phyloP scores from a whole-genome alignment of 2,113 vertebrate genomes.

The Neolamprologus sp. region DNA sequence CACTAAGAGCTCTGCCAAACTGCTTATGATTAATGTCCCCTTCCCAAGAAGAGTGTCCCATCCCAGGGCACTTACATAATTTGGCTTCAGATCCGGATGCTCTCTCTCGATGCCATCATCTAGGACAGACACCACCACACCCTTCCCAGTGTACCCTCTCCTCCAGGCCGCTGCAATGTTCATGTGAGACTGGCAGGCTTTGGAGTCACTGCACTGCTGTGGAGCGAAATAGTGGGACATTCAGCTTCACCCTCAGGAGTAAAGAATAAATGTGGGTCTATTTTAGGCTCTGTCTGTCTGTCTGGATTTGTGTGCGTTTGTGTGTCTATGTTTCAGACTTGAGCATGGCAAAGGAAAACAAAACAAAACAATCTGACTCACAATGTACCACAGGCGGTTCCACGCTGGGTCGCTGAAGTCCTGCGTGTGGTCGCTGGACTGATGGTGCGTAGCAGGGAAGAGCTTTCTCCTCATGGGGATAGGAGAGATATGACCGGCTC shows the following conservation, averaged over 20 bases:
- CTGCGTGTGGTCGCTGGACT: slow-evolving; percentile 54
- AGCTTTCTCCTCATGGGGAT: not conserved
- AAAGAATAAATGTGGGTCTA: slow-evolving; percentile 12
- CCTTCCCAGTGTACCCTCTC: slow-evolving; percentile 90
- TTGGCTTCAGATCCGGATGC: slow-evolving; percentile 89
- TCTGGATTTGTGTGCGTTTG: not conserved
- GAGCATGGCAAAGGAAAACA: not conserved
- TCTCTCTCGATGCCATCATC: slow-evolving; percentile 90
- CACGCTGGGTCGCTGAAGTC: slow-evolving; percentile 82
- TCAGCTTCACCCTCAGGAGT: not conserved
- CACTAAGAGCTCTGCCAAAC: slow-evolving; percentile 54
- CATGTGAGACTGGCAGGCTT: slow-evolving; percentile 80
- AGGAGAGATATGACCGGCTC: slow-evolving; percentile 34
- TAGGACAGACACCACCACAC: slow-evolving; percentile 91
- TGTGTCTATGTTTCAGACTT: slow-evolving; percentile 5
- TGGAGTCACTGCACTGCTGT: slow-evolving; percentile 82
- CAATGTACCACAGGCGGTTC: slow-evolving; percentile 90
- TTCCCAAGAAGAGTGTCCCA: slow-evolving; percentile 21
- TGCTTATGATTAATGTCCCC: slow-evolving; percentile 58
- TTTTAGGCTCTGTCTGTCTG: slow-evolving; percentile 12
- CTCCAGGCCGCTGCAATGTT: slow-evolving; percentile 90
- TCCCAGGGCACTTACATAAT: slow-evolving; percentile 85
- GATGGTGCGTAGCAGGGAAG: not conserved
- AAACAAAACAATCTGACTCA: slow-evolving; percentile 63
- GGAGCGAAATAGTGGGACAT: slow-evolving; percentile 29